Base-by-base conservation (phyloP, 2,888 invertebrate genomes). In the Idaea dimidiata region DNA sequence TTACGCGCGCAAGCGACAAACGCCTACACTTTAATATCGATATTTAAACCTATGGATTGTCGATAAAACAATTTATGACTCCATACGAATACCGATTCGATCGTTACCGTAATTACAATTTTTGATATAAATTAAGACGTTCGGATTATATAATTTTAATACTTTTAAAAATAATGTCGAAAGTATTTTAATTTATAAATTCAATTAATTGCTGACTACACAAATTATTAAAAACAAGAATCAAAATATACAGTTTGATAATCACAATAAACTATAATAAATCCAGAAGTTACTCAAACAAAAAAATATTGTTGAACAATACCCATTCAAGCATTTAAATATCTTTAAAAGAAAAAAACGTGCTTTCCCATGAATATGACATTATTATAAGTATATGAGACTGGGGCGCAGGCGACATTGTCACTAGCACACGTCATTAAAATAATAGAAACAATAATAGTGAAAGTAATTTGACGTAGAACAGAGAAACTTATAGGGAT, bases 391-490 rank as follows among this genome's bases (percentile, higher is more conserved):
- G 58, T 62, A 60, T 66, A 68, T 62, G 63, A 62, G 62, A 59
- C 62, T 65, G 64, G 68, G 67, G 64, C 64, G 62, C 64, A 63
- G 62, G 68, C 69, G 70, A 69, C 71, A 71, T 68, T 69, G 72
- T 72, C 66, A 70, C 63, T 70, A 63, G 67, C 72, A 71, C 70
- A 72, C 68, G 69, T 72, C 72, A 78, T 81, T 79, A 79, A 75
- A 77, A 77, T 76, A 73, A 75, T 75, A 76, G 72, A 78, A 79
- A 81, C 80, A 77, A 78, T 80, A 78, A 78, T 74, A 81, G 81
- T 79, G 81, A 82, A 82, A 82, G 82, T 81, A 74, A 78, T 75
- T 68, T 66, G 61, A 64, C 63, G 54, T 61, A 56, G 73, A 62
- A 74, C 67, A 72, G 54, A 10, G 63, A 58, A 58, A 59, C 54